phyloP scores from a whole-genome alignment of 2,888 invertebrate genomes.

The Serripes groenlandicus region DNA sequence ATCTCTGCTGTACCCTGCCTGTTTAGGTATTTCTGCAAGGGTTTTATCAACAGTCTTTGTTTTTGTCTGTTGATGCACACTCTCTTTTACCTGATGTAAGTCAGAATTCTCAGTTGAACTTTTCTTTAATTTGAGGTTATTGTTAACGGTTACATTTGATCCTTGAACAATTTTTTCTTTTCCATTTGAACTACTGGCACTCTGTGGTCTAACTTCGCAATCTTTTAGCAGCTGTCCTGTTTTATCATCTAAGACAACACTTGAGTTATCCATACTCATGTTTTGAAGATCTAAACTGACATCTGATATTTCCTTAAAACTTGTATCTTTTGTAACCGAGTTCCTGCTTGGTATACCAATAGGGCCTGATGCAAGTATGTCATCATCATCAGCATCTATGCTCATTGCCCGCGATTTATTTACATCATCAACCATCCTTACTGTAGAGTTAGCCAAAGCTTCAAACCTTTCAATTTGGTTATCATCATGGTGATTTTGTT shows the following conservation, averaged over 20 bases:
- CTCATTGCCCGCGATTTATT: conserved; percentile 32
- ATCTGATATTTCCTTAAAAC: conserved; percentile 33
- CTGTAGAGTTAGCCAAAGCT: background rate
- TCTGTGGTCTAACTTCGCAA: conserved; percentile 18
- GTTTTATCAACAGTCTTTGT: background rate
- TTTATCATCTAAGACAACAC: conserved; percentile 42
- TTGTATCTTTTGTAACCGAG: background rate
- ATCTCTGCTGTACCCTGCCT: background rate
- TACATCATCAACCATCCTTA: background rate
- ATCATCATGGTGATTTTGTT: conserved; percentile 27
- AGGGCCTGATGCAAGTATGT: background rate
- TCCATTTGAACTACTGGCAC: conserved; percentile 54
- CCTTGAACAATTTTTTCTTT: no score
- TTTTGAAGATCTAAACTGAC: conserved; percentile 60
- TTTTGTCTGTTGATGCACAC: background rate
- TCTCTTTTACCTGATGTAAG: background rate
- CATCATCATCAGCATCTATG: conserved; percentile 9
- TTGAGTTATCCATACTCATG: conserved; percentile 63
- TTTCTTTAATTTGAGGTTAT: background rate
- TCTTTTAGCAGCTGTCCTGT: conserved; percentile 29
- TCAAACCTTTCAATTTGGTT: conserved; percentile 3
- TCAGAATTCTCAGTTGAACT: conserved; percentile 12
- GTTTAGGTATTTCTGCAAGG: background rate
- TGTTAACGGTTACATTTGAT: no score
- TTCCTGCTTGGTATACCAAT: background rate